Evolutionary conservation across 2,113 vertebrate species (phyloP).

Genomic region (Pithys albifrons): DNA sequence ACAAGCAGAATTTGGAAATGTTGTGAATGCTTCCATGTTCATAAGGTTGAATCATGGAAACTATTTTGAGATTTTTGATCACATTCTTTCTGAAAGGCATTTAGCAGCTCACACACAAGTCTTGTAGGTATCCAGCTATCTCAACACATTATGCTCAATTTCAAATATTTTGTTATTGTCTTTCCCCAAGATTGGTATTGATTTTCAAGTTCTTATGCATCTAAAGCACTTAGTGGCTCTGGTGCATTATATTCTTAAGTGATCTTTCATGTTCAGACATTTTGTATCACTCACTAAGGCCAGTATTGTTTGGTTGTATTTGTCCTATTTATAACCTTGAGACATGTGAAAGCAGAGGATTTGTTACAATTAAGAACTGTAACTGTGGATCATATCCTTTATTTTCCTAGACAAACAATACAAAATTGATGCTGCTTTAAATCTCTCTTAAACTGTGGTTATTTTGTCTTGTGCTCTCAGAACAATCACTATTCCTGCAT

Average conservation of each 20-base stretch:
- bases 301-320: neutral
- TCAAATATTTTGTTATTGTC: neutral
- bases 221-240: neutral
- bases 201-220: neutral
- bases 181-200: neutral
- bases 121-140: neutral
- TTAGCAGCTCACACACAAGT: neutral
- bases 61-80: neutral
- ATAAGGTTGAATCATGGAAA: neutral
- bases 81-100: constrained; percentile 13
- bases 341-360: neutral
- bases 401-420: neutral
- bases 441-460: neutral
- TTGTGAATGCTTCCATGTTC: neutral
- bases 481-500: neutral
- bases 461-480: neutral
- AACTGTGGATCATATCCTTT: neutral
- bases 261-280: neutral
- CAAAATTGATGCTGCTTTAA: neutral
- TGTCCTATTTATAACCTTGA: constrained; percentile 22
- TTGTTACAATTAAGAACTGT: neutral
- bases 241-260: neutral
- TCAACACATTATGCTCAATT: neutral
- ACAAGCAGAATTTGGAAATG: constrained; percentile 17
- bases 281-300: neutral